These are phyloP conservation scores for Cataglyphis hispanica DNA, from an alignment of 1,140 invertebrate genomes.

Conservation along the genomic window DNA sequence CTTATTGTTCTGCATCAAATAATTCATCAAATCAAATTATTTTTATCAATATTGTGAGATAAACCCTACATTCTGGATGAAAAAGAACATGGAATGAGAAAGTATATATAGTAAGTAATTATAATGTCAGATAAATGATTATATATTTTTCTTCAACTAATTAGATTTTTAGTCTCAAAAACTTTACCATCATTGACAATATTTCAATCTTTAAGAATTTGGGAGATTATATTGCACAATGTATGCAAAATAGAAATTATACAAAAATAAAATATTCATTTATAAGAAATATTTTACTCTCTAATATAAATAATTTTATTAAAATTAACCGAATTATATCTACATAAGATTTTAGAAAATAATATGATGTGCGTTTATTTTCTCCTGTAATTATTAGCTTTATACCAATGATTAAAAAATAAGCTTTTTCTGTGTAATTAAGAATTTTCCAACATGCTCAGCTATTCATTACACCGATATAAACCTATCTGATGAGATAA, in stretches of 20 bases:
- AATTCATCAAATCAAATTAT: no score
- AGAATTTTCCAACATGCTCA: background rate
- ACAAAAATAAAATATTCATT: background rate
- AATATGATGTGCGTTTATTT: conserved; percentile 8
- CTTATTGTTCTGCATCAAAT: background rate
- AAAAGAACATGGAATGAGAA: conserved; percentile 8
- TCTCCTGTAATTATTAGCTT: background rate
- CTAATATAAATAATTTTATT: background rate
- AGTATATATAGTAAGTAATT: background rate
- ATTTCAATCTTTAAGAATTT: background rate
- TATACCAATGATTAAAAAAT: background rate
- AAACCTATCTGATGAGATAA: background rate
- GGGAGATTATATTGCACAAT: background rate
- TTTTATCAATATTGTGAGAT: background rate
- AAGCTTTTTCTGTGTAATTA: background rate
- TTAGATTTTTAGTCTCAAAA: background rate
- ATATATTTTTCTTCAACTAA: background rate
- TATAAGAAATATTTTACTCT: background rate
- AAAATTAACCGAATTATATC: background rate
- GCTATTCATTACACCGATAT: background rate
- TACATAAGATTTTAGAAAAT: background rate
- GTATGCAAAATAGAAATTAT: no score
- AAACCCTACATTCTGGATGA: background rate
- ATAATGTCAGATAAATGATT: background rate
- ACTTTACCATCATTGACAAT: background rate